Evolutionary conservation across 2,113 vertebrate genomes (phyloP), one percentile per base, ranked within the genome.

Genomic region (Bagarius yarrelli): DNA sequence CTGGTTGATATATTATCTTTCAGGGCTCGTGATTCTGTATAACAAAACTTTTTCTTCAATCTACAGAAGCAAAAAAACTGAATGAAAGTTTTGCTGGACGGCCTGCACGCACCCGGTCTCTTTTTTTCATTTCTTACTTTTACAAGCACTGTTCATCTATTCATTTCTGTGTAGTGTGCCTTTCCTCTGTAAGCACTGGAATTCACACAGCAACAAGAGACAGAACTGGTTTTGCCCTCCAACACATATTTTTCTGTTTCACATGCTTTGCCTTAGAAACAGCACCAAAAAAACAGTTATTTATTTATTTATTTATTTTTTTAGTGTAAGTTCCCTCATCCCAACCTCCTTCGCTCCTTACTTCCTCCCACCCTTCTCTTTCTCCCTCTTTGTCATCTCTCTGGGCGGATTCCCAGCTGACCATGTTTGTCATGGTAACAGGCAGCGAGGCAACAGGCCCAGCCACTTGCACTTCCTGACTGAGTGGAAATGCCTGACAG

Each of bases 391-490:
- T 90, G 89, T 91, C 90, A 89, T 91, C 86, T 90, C 90, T 91
- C 87, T 91, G 91, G 91, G 91, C 92, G 89, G 91, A 92, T 92
- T 93, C 93, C 91, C 93, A 92, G 90, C 91, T 92, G 93, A 93
- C 90, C 91, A 74, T 90, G 91, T 93, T 93, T 91, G 92, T 93
- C 93, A 92, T 93, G 90, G 91, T 91, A 93, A 93, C 92, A 89
- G 90, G 90, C 89, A 89, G 90, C 87, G 80, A 92, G 89, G 91
- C 90, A 89, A 90, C 90, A 89, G 89, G 90, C 90, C 89, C 89
- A 89, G 90, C 87, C 91, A 88, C 90, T 91, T 87, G 87, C 87
- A 91, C 90, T 92, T 93, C 90, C 90, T 93, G 88, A 90, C 87
- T 85, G 85, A 89, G 90, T 81, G 84, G 76, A 64, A 80, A 82